A percentile compares a stretch with the other conserved stretches of the same genome.
phyloP scores from a whole-genome alignment of 2,113 vertebrate genomes.

The Leuciscus idus region DNA sequence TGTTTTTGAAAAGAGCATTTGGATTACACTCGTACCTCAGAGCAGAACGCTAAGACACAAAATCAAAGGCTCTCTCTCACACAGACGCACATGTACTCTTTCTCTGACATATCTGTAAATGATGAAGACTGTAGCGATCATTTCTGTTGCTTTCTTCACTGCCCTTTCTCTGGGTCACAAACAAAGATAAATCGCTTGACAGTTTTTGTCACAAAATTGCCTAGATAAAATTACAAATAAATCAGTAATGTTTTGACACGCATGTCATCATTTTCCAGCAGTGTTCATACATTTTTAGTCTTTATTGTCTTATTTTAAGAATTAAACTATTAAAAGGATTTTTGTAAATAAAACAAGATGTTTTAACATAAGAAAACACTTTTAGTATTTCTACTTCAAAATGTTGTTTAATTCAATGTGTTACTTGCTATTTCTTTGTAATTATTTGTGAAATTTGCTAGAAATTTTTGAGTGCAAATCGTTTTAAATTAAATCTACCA shows the following conservation, averaged over 20 bases:
- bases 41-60: not conserved
- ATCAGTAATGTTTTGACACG: not conserved
- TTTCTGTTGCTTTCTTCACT: not conserved
- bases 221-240: not conserved
- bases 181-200: not conserved
- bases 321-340: too few species aligned
- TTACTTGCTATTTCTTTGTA: too few species aligned
- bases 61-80: conserved; percentile 21
- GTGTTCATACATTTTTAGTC: not conserved
- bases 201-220: not conserved
- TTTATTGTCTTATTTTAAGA: too few species aligned
- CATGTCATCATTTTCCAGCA: not conserved
- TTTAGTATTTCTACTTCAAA: too few species aligned
- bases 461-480: too few species aligned
- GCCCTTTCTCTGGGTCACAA: not conserved
- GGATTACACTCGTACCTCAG: conserved; percentile 2
- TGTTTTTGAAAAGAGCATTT: conserved; percentile 2
- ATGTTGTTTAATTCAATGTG: too few species aligned
- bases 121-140: conserved; percentile 1
- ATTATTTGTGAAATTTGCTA: too few species aligned
- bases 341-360: too few species aligned
- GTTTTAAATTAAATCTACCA: too few species aligned
- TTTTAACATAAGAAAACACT: too few species aligned
- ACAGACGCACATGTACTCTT: not conserved
- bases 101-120: not conserved